These are phyloP conservation scores for Ochropacha duplaris DNA, from an alignment of 2,888 invertebrate species.

Conservation along the genomic window DNA sequence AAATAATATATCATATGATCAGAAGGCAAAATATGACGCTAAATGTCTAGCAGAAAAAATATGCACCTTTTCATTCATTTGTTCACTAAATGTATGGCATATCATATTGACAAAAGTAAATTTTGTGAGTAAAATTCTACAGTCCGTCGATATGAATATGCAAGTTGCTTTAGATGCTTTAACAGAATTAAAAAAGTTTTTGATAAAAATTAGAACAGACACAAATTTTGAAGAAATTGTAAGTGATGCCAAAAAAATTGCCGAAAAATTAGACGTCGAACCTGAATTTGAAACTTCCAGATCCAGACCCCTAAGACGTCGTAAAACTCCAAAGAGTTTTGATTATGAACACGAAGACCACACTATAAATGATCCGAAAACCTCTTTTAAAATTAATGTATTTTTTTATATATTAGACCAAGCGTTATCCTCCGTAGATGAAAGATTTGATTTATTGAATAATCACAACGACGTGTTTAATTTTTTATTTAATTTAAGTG, in stretches of 20 bases:
- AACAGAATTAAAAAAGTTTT: conserved; percentile 22
- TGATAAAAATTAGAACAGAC: conserved; percentile 16
- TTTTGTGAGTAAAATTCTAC: conserved; percentile 18
- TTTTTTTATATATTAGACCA: conserved; percentile 17
- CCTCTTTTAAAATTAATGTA: conserved; percentile 3
- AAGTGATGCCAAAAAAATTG: conserved; percentile 22
- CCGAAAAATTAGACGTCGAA: conserved; percentile 13
- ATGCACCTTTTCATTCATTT: conserved; percentile 19
- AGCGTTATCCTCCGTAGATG: conserved; percentile 20
- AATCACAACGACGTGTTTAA: conserved; percentile 23
- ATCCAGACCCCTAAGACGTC: conserved; percentile 19
- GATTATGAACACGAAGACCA: conserved; percentile 20
- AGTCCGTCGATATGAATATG: conserved; percentile 23
- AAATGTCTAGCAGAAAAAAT: conserved; percentile 16
- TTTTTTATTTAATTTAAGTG: conserved; percentile 18
- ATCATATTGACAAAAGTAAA: conserved; percentile 19
- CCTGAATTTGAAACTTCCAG: conserved; percentile 11
- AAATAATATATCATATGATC: too few relatives aligned
- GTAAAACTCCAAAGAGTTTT: conserved; percentile 19
- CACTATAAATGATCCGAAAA: conserved; percentile 21
- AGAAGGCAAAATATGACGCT: conserved; percentile 1
- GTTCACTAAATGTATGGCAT: conserved; percentile 14
- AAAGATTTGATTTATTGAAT: conserved; percentile 25
- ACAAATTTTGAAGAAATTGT: conserved; percentile 24
- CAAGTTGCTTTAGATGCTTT: conserved; percentile 26